Evolutionary conservation across 2,113 vertebrate genomes (phyloP).

Genomic region (Carlito syrichta): DNA sequence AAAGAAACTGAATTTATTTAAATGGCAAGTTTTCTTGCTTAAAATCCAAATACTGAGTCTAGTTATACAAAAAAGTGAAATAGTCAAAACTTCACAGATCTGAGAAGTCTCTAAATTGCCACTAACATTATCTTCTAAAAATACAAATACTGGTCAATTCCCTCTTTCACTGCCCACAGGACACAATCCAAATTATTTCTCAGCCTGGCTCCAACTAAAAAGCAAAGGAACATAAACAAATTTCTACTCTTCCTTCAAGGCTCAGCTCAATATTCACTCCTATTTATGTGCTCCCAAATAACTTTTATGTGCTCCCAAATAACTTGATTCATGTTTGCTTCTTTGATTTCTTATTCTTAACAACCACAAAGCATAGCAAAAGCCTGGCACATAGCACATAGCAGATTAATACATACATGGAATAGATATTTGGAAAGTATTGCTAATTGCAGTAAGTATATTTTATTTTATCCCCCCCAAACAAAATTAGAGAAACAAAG

Average conservation of each 20-base stretch:
- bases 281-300: not conserved
- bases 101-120: not conserved
- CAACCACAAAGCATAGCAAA: not conserved
- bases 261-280: not conserved
- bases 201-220: not conserved
- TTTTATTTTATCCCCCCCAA: not conserved
- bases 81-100: not conserved
- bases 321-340: not conserved
- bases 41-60: not conserved
- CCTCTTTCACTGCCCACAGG: not conserved
- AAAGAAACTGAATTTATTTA: not conserved
- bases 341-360: conserved; percentile 9
- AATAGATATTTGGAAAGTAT: not conserved
- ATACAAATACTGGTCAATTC: not conserved
- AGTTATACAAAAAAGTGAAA: not conserved
- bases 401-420: not conserved
- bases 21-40: not conserved
- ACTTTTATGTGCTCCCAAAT: not conserved
- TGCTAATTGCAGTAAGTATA: not conserved
- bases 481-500: not conserved
- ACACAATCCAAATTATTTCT: not conserved
- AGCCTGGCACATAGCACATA: not conserved
- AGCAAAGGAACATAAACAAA: not conserved
- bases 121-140: not conserved
- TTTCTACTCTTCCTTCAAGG: not conserved